A percentile compares a stretch with the other conserved stretches of the same genome.
These are phyloP conservation scores for Heteromurus nitidus DNA, from an alignment of 2,888 invertebrate species.

Conservation along the genomic window DNA sequence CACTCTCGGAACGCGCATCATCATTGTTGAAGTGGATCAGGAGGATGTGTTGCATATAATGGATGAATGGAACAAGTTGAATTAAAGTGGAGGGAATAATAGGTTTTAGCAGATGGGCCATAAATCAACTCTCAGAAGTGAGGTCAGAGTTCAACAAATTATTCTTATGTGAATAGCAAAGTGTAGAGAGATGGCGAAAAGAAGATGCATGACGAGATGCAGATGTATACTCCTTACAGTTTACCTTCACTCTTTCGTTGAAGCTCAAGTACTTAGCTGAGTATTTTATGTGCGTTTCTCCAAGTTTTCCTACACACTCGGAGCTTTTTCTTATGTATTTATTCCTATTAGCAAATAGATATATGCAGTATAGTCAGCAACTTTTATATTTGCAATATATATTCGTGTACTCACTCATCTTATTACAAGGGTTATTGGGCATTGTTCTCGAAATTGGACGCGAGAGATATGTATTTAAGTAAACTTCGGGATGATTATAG, in stretches of 20 bases:
- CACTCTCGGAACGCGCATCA: not conserved
- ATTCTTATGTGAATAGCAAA: slow-evolving; percentile 49
- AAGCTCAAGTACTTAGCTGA: not conserved
- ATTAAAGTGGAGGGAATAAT: slow-evolving; percentile 60
- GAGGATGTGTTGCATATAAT: slow-evolving; percentile 25
- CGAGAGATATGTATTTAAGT: no score
- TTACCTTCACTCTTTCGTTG: not conserved
- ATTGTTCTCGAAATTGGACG: no score
- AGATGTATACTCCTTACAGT: no score
- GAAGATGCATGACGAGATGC: slow-evolving; percentile 38
- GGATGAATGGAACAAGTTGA: slow-evolving; percentile 48
- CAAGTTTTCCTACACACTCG: no score
- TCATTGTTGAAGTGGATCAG: slow-evolving; percentile 31
- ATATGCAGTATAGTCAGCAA: not conserved
- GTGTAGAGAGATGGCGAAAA: slow-evolving; percentile 41
- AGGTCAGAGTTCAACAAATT: slow-evolving; percentile 67
- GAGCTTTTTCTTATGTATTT: no score
- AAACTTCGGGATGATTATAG: slow-evolving; percentile 23
- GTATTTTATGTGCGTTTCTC: not conserved
- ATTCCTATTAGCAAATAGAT: slow-evolving; percentile 15
- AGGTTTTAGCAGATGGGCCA: slow-evolving; percentile 65
- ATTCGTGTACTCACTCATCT: not conserved
- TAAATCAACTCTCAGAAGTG: slow-evolving; percentile 63
- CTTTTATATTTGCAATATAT: slow-evolving; percentile 1
- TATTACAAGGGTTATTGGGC: no score